phyloP scores from a whole-genome alignment of 2,113 vertebrate genomes.

The Oxyruncus cristatus region DNA sequence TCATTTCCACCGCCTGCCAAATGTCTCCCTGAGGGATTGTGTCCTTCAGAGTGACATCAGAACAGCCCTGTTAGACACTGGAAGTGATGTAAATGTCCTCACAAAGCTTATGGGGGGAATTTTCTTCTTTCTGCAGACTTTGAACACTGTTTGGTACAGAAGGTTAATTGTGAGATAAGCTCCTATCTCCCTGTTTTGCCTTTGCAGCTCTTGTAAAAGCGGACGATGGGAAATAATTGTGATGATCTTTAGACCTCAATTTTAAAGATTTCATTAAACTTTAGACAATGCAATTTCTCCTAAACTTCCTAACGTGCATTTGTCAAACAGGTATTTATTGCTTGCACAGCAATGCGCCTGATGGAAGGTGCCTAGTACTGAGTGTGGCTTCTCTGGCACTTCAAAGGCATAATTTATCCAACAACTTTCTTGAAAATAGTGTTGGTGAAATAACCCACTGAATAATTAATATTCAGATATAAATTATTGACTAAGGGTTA shows the following conservation, averaged over 20 bases:
- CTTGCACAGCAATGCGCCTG: background rate
- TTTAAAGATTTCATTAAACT: slow-evolving; percentile 49
- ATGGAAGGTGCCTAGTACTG: background rate
- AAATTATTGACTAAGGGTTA: background rate
- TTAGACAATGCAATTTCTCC: slow-evolving; percentile 19
- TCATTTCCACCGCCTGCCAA: background rate
- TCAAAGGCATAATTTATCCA: background rate
- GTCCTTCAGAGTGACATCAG: background rate
- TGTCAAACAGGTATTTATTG: slow-evolving; percentile 11
- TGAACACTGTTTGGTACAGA: background rate
- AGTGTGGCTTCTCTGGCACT: background rate
- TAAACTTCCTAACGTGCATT: background rate
- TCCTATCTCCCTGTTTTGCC: slow-evolving; percentile 7
- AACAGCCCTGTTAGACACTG: background rate
- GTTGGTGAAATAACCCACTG: background rate
- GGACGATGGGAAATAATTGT: slow-evolving; percentile 27
- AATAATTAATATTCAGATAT: slow-evolving; percentile 1
- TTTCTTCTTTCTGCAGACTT: background rate
- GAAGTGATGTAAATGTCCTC: background rate
- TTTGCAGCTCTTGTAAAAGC: background rate
- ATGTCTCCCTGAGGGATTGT: background rate
- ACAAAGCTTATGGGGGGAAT: background rate
- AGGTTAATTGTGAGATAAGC: slow-evolving; percentile 56
- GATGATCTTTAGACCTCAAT: slow-evolving; percentile 54
- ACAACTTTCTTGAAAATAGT: background rate